phyloP scores from a whole-genome alignment of 2,113 vertebrate species.

The Engystomops pustulosus region DNA sequence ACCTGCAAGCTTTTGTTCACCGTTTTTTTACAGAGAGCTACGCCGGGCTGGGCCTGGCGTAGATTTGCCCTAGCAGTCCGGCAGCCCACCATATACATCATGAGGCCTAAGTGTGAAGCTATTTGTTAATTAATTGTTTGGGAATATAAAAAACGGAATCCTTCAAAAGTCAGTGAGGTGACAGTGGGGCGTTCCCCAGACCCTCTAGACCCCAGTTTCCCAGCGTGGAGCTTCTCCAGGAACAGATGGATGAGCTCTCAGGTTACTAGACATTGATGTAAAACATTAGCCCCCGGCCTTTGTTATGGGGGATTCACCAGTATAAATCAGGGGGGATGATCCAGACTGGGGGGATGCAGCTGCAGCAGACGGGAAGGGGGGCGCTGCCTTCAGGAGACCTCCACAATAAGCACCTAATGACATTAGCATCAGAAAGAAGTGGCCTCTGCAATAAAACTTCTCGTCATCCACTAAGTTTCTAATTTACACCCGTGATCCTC shows the following conservation, averaged over 20 bases:
- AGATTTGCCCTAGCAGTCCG: too few species aligned
- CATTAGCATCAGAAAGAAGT: constrained; percentile 30
- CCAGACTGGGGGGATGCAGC: background rate
- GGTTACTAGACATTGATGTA: constrained; percentile 6
- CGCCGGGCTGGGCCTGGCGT: too few species aligned
- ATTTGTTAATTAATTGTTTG: too few species aligned
- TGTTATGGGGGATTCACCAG: background rate
- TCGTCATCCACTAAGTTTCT: background rate
- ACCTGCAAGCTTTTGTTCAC: too few species aligned
- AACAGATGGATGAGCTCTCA: constrained; percentile 11
- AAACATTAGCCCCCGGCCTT: constrained; percentile 23
- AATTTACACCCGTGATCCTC: background rate
- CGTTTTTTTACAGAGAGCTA: too few species aligned
- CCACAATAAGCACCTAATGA: background rate
- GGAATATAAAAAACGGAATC: background rate
- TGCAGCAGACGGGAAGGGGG: background rate
- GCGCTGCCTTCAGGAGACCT: background rate
- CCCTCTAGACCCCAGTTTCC: background rate
- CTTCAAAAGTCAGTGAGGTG: background rate
- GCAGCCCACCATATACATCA: too few species aligned
- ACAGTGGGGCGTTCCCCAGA: background rate
- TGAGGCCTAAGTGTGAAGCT: too few species aligned
- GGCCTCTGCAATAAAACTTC: background rate
- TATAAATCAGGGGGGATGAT: background rate
- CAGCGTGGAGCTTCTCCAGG: background rate